A percentile compares a stretch with the other conserved stretches of the same genome.
phyloP scores from a whole-genome alignment of 2,888 invertebrate species.

The Oscheius myriophilus region DNA sequence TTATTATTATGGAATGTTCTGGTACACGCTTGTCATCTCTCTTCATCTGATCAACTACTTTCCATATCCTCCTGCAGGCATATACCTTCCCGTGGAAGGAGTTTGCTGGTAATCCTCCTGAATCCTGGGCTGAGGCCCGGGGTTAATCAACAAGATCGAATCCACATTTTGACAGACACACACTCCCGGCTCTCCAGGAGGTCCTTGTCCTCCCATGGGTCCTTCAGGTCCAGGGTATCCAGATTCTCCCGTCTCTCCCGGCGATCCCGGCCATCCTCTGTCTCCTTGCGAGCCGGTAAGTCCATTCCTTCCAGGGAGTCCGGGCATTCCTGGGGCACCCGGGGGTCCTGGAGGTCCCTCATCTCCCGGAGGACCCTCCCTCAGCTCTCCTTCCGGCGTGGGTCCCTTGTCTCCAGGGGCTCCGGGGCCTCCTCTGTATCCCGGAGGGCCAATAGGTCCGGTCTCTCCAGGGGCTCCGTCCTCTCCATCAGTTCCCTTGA shows the following conservation, averaged over 20 bases:
- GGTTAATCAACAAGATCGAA: conserved; percentile 68
- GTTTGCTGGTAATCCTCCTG: conserved; percentile 34
- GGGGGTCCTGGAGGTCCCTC: conserved; percentile 68
- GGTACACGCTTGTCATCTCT: conserved; percentile 17
- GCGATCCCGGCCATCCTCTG: conserved; percentile 65
- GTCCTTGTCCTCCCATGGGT: conserved; percentile 56
- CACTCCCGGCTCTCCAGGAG: conserved; percentile 60
- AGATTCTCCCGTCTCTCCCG: conserved; percentile 65
- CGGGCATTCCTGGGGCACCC: conserved; percentile 68
- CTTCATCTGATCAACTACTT: not conserved
- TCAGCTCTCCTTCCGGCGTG: conserved; percentile 65
- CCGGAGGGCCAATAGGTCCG: conserved; percentile 56
- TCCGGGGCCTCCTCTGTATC: conserved; percentile 67
- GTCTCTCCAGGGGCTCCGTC: conserved; percentile 68
- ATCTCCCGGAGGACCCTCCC: conserved; percentile 69
- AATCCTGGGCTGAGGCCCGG: conserved; percentile 65
- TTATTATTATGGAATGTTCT: conserved; percentile 20
- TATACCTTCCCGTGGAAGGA: conserved; percentile 11
- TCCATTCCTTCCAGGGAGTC: conserved; percentile 68
- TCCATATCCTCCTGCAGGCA: conserved; percentile 25
- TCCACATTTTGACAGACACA: conserved; percentile 71
- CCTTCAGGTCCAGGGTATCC: conserved; percentile 69
- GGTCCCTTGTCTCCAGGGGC: conserved; percentile 70
- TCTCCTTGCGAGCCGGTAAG: conserved; percentile 59
- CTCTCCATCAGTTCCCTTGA: conserved; percentile 68